Evolutionary conservation across 2,113 vertebrate species (phyloP), one percentile per base, ranked within the genome.

Genomic region (Pyrgilauda ruficollis): DNA sequence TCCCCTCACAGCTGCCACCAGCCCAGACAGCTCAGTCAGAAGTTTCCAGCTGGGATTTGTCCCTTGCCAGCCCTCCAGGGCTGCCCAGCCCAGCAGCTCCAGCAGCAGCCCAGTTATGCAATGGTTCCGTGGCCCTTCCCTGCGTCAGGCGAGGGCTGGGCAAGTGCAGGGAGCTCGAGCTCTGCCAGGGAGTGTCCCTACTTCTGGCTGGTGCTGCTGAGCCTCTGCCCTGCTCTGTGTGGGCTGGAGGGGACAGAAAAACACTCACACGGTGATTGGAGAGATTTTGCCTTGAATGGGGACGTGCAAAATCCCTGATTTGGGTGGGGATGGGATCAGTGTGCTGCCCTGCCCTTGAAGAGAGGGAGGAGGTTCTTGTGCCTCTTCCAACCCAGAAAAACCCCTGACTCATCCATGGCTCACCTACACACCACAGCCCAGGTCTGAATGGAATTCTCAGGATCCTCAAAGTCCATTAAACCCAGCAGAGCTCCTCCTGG

Each of bases 241-340:
- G 11, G 58, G 64, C 82, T 66, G 44, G 3, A 28, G 41, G 39
- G 46, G 16, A 56, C 23, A 56, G 16, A 8, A 53, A 6, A 53
- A 16, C 64, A 20, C 46, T 52, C 27, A 26, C 37, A 16, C 12
- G 1, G 47, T 9, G 56, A 19, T 37, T 24, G 75, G 33, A 33
- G 73, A 8, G 44, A 11, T 14, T 47, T 15, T 44, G 35, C 75
- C 63, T 52, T 21, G 67, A 33, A 66, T 20, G 39, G 69, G 64
- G 68, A n/a, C 0, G 0, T 15, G 46, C 8, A 30, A 49, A 39
- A 37, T 7, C 37, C 55, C 56, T 0, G 37, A 2, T 10, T 2
- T 21, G 58, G 53, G 49, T 0, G 17, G 70, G 43, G 47, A 7
- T 5, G 35, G 76, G 30, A 35, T 33, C 59, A 17, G 10, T 12